Evolutionary conservation across 2,797 vertebrate species (phyloP).

Genomic region (Kryptopterus vitreolus): DNA sequence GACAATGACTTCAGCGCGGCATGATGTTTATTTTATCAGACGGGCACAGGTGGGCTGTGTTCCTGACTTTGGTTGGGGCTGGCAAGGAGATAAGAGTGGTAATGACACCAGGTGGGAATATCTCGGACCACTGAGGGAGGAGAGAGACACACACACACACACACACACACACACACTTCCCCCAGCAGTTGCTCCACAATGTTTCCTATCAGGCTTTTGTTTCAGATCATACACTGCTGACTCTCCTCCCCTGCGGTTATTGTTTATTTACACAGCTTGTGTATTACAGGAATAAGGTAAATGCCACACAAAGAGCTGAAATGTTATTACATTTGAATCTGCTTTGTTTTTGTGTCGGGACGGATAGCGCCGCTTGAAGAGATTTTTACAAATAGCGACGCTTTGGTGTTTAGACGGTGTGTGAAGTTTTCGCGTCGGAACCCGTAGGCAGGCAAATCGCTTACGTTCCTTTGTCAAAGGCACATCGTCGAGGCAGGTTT

Average conservation of each 20-base stretch:
- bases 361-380: constrained; percentile 23
- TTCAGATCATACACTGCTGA: constrained; percentile 69
- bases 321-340: constrained; percentile 50
- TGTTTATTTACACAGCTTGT: constrained; percentile 66
- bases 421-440: constrained; percentile 8
- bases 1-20: constrained; percentile 57
- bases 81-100: constrained; percentile 68
- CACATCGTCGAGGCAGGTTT: not conserved
- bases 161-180: constrained; percentile 40
- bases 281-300: constrained; percentile 66
- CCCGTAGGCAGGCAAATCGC: not conserved
- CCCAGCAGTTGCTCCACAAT: constrained; percentile 33
- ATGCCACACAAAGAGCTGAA: constrained; percentile 52
- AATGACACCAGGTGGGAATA: constrained; percentile 72
- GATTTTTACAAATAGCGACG: constrained; percentile 41
- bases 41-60: constrained; percentile 67
- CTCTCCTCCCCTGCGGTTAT: constrained; percentile 65
- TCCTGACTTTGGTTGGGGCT: constrained; percentile 59
- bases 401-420: constrained; percentile 14
- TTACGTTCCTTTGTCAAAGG: not conserved
- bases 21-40: constrained; percentile 74
- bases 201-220: constrained; percentile 61
- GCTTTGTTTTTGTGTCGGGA: constrained; percentile 39
- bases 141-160: constrained; percentile 53
- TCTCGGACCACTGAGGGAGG: constrained; percentile 61